A percentile compares a stretch with the other conserved stretches of the same genome.
Conservation (phyloP, 2,113 vertebrate species). For the Gobiocypris rarus region DNA sequence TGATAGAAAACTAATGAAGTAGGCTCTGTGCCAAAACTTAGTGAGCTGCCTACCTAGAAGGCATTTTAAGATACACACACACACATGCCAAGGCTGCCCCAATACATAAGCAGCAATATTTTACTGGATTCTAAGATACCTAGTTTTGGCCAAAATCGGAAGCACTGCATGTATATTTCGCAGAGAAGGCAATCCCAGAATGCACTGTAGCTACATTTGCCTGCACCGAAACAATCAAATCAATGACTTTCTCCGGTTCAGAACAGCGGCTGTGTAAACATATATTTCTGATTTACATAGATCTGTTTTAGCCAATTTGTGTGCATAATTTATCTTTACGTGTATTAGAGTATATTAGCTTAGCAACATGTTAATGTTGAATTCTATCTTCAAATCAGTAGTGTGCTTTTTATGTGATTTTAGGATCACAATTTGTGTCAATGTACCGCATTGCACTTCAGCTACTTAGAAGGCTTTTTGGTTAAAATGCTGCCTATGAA, state of each 20-base stretch:
- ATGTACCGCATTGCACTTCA: not conserved
- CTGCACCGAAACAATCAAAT: not conserved
- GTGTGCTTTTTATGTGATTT: not conserved
- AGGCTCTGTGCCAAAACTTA: not conserved
- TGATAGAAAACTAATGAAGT: slow-evolving; percentile 37
- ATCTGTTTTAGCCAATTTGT: not conserved
- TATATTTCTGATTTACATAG: not conserved
- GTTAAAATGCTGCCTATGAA: not conserved
- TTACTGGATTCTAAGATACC: not conserved
- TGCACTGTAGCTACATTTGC: not conserved
- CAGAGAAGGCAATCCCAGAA: not conserved
- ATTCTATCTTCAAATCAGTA: not conserved
- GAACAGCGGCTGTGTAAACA: not conserved
- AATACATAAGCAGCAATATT: not conserved
- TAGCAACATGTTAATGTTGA: not conserved
- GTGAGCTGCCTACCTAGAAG: not conserved
- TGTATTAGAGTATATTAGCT: not conserved
- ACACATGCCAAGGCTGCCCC: too few relatives aligned
- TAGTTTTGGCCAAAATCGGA: not conserved
- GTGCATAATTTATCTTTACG: too few relatives aligned
- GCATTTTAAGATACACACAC: not conserved
- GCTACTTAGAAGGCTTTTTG: not conserved
- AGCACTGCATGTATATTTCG: not conserved
- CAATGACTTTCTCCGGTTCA: too few relatives aligned
- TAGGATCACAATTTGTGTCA: not conserved